Conservation (phyloP, 2,888 invertebrate genomes). For the Gastracanthus pulcherrimus region DNA sequence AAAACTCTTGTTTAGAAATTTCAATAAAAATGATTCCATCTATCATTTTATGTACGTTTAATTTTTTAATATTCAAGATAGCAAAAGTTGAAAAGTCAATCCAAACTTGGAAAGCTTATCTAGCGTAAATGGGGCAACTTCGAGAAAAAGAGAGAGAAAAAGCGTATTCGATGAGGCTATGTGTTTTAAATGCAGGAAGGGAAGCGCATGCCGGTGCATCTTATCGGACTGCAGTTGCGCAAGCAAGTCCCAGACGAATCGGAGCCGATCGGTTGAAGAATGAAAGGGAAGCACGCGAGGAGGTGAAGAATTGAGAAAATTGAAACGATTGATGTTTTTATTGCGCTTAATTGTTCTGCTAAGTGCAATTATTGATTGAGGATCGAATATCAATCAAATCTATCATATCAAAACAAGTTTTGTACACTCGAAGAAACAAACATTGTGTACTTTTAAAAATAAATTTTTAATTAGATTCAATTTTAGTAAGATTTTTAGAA, state of each 20-base stretch:
- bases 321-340: constrained; percentile 31
- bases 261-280: constrained; percentile 25
- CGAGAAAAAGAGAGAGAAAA: background rate
- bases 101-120: background rate
- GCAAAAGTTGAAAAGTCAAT: too few relatives aligned
- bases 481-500: too few relatives aligned
- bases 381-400: background rate
- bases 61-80: too few relatives aligned
- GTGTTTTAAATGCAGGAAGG: constrained; percentile 17
- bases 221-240: constrained; percentile 2
- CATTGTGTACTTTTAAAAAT: too few relatives aligned
- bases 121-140: background rate
- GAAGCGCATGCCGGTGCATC: constrained; percentile 1
- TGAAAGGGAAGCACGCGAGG: background rate
- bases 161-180: background rate
- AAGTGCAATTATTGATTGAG: background rate
- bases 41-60: background rate
- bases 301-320: constrained; percentile 24
- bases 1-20: too few relatives aligned
- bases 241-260: constrained; percentile 17
- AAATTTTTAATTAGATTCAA: too few relatives aligned
- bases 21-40: too few relatives aligned
- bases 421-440: too few relatives aligned
- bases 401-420: too few relatives aligned
- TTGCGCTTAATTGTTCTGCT: constrained; percentile 7